Percentiles rank a stretch among this genome's conserved stretches.
These are phyloP conservation scores for Pterostichus niger DNA, from an alignment of 2,888 invertebrate species.

Conservation along the genomic window DNA sequence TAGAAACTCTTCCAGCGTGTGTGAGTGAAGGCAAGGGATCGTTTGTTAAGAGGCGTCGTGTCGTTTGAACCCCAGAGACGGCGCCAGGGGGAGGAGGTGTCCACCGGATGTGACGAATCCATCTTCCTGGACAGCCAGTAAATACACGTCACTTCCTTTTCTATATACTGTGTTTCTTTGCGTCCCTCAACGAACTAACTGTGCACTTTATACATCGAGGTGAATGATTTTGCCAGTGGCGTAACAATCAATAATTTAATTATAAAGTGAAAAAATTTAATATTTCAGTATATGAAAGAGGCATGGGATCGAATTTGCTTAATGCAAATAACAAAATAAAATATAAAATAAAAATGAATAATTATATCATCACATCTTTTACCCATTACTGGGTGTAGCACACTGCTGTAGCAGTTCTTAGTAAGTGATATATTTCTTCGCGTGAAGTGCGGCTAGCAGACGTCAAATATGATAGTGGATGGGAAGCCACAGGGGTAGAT, in stretches of 20 bases:
- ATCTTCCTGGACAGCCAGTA: slow-evolving; percentile 60
- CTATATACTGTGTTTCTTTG: slow-evolving; percentile 33
- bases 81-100: neutral
- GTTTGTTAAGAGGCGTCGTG: slow-evolving; percentile 28
- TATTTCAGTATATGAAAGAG: too few relatives aligned
- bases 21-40: neutral
- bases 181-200: neutral
- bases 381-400: too few relatives aligned
- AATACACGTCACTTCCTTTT: slow-evolving; percentile 63
- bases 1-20: slow-evolving; percentile 12
- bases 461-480: too few relatives aligned
- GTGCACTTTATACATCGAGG: slow-evolving; percentile 2
- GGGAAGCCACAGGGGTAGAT: too few relatives aligned
- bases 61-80: slow-evolving; percentile 14
- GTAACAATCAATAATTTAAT: neutral
- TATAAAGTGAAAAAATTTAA: too few relatives aligned
- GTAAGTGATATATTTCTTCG: too few relatives aligned
- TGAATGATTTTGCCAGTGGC: slow-evolving; percentile 6
- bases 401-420: too few relatives aligned
- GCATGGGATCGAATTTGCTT: too few relatives aligned
- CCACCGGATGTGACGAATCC: slow-evolving; percentile 54
- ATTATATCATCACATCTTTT: too few relatives aligned
- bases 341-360: too few relatives aligned
- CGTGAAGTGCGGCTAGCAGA: too few relatives aligned
- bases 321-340: too few relatives aligned